Percentiles rank a stretch among this genome's conserved stretches.
Conservation (phyloP, 2,888 invertebrate genomes). For the Nematopogon swammerdamellus region DNA sequence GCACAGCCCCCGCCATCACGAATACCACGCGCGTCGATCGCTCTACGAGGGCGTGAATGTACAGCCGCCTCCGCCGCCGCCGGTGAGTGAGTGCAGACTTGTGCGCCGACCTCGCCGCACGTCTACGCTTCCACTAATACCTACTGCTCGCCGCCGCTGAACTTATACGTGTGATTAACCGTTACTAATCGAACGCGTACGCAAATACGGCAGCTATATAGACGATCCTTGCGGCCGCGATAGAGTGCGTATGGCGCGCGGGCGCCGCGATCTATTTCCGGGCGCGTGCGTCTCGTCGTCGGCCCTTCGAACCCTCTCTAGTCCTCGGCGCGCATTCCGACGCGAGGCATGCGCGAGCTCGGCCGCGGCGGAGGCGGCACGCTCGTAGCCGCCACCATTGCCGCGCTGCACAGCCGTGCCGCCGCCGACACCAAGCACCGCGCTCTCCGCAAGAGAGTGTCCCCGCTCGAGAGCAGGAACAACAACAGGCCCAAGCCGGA, state of each 20-base stretch:
- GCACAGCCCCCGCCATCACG: neutral
- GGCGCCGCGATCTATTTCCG: conserved; percentile 48
- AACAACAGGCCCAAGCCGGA: conserved; percentile 30
- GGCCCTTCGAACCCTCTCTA: conserved; percentile 34
- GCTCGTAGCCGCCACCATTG: conserved; percentile 59
- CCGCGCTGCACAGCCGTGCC: conserved; percentile 42
- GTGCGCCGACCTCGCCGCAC: conserved; percentile 26
- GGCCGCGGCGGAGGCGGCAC: conserved; percentile 48
- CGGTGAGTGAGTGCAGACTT: conserved; percentile 41
- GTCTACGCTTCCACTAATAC: conserved; percentile 12
- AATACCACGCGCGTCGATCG: conserved; percentile 26
- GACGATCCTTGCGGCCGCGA: too few relatives aligned
- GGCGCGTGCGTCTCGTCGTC: conserved; percentile 46
- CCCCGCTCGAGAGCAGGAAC: conserved; percentile 7
- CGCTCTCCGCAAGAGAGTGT: conserved; percentile 4
- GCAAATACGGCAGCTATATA: neutral
- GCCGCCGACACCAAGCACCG: conserved; percentile 32
- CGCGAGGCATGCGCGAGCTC: conserved; percentile 53
- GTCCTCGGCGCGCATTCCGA: conserved; percentile 41
- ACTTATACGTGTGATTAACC: neutral
- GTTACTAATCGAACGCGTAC: neutral
- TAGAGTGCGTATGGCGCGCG: conserved; percentile 31
- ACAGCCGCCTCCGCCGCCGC: conserved; percentile 14
- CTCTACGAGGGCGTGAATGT: conserved; percentile 49
- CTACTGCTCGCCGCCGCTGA: neutral